Conservation (phyloP, 2,113 vertebrate genomes). For the Hemibagrus wyckioides region DNA sequence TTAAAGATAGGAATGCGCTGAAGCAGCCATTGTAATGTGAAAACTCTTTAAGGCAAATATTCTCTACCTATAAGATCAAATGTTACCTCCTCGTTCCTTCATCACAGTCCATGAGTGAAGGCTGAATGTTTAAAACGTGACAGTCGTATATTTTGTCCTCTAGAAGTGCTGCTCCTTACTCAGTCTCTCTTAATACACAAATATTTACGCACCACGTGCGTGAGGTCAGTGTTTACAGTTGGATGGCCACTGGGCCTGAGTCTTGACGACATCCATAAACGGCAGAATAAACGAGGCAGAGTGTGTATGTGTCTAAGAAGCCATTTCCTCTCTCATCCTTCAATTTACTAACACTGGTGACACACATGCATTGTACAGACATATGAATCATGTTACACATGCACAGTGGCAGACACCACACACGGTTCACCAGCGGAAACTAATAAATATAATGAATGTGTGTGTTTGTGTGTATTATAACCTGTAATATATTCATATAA, state of each 20-base stretch:
- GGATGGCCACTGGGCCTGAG: slow-evolving; percentile 50
- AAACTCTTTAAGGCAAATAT: neutral
- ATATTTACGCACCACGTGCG: slow-evolving; percentile 73
- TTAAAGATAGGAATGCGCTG: neutral
- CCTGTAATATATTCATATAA: neutral
- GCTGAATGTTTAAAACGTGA: neutral
- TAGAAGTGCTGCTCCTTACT: neutral
- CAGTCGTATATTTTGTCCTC: neutral
- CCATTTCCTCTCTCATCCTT: slow-evolving; percentile 57
- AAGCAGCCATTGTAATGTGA: neutral
- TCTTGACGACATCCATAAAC: slow-evolving; percentile 42
- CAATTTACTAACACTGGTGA: slow-evolving; percentile 62
- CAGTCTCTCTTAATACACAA: slow-evolving; percentile 58
- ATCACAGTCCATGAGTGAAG: neutral
- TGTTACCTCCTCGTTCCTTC: neutral
- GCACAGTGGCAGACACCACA: neutral
- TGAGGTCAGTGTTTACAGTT: slow-evolving; percentile 70
- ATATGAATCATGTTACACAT: slow-evolving; percentile 44
- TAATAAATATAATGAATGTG: neutral
- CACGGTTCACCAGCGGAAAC: neutral
- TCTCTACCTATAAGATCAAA: neutral
- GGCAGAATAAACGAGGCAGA: slow-evolving; percentile 26
- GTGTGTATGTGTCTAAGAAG: slow-evolving; percentile 48
- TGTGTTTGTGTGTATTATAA: neutral
- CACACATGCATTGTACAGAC: slow-evolving; percentile 18